A percentile compares a stretch with the other conserved stretches of the same genome.
phyloP scores from a whole-genome alignment of 2,888 invertebrate species.

The Muschampia plurimacula region DNA sequence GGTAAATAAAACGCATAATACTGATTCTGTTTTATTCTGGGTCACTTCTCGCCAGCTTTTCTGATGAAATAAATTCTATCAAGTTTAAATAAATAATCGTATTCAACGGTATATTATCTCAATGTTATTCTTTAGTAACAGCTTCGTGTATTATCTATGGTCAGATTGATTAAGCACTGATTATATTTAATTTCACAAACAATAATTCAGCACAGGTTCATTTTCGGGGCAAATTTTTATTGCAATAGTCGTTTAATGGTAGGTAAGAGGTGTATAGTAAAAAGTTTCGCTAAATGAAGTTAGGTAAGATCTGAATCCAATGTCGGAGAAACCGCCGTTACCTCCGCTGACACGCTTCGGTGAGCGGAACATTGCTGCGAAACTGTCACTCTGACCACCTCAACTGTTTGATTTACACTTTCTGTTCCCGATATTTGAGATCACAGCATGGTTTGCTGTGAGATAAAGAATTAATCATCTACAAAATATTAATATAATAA shows the following conservation, averaged over 20 bases:
- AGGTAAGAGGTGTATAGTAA: slow-evolving; percentile 55
- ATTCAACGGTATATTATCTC: slow-evolving; percentile 45
- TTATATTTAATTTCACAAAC: slow-evolving; percentile 57
- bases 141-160: slow-evolving; percentile 27
- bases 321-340: slow-evolving; percentile 72
- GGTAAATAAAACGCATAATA: not conserved
- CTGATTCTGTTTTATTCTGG: not conserved
- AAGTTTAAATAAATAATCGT: slow-evolving; percentile 17
- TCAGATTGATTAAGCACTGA: slow-evolving; percentile 46
- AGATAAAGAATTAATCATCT: no score
- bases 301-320: slow-evolving; percentile 75
- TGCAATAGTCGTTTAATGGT: slow-evolving; percentile 56
- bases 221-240: slow-evolving; percentile 57
- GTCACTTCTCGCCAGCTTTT: not conserved
- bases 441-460: not conserved
- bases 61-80: not conserved
- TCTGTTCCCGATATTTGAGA: slow-evolving; percentile 52
- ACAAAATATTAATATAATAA: no score
- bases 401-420: slow-evolving; percentile 60
- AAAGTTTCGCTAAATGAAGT: slow-evolving; percentile 67
- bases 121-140: slow-evolving; percentile 43
- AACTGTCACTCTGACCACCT: slow-evolving; percentile 49
- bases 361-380: slow-evolving; percentile 77
- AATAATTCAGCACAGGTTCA: slow-evolving; percentile 49
- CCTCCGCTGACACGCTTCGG: slow-evolving; percentile 67